These are phyloP conservation scores for Rhizomys pruinosus DNA, from an alignment of 2,113 vertebrate species.

Conservation along the genomic window DNA sequence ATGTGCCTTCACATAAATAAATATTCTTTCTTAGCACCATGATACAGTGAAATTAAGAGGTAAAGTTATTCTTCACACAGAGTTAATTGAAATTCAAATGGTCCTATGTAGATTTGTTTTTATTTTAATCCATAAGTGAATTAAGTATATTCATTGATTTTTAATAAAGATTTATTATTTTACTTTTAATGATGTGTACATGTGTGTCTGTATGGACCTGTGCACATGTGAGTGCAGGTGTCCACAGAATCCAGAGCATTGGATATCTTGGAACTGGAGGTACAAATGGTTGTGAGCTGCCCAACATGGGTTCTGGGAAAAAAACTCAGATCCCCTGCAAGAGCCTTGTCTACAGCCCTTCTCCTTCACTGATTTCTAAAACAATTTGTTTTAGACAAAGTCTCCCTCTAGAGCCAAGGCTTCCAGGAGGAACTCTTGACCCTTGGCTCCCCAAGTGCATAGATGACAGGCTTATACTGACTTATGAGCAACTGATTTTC, in stretches of 20 bases:
- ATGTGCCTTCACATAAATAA: background rate
- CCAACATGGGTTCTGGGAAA: too few relatives aligned
- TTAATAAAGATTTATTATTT: background rate
- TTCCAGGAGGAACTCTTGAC: background rate
- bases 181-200: background rate
- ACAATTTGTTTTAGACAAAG: background rate
- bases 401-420: background rate
- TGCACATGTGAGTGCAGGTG: background rate
- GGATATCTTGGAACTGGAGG: too few relatives aligned
- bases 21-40: background rate
- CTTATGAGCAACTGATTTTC: background rate
- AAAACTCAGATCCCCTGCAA: background rate
- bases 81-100: background rate
- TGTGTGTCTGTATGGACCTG: background rate
- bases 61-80: background rate
- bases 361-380: background rate
- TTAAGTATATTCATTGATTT: background rate
- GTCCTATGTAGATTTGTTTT: background rate
- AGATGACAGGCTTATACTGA: background rate
- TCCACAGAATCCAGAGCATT: background rate
- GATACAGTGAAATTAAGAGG: background rate
- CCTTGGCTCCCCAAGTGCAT: background rate
- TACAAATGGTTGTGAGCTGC: background rate
- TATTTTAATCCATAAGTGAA: background rate
- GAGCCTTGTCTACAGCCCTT: background rate